Evolutionary conservation across 1,140 invertebrate genomes (phyloP).

Genomic region (Temnothorax curvispinosus): DNA sequence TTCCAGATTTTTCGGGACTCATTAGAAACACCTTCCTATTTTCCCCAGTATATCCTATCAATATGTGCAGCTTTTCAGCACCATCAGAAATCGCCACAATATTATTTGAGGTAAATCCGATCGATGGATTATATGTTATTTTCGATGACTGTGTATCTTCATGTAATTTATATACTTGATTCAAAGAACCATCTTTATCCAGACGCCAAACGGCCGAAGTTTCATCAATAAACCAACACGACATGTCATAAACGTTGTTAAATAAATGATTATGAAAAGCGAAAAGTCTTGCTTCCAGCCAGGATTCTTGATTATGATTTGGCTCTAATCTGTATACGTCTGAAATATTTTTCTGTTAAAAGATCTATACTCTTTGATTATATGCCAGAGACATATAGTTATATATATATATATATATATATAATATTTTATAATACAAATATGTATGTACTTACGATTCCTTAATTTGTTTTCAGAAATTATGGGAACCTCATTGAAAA

Average conservation of each 20-base stretch:
- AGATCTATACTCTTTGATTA: not conserved
- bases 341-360: constrained; percentile 67
- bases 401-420: not conserved
- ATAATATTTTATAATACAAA: constrained; percentile 1
- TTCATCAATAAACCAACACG: constrained; percentile 82
- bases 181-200: constrained; percentile 62
- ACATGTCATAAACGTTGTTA: constrained; percentile 80
- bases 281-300: constrained; percentile 81
- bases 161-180: constrained; percentile 69
- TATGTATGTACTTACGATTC: constrained; percentile 68
- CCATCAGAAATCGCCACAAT: constrained; percentile 78
- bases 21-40: constrained; percentile 64
- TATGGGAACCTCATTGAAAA: constrained; percentile 74
- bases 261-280: constrained; percentile 84
- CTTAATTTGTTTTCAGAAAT: constrained; percentile 71
- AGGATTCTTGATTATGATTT: constrained; percentile 78
- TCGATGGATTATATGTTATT: constrained; percentile 79
- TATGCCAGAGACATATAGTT: not conserved
- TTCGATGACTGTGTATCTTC: constrained; percentile 48
- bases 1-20: constrained; percentile 73
- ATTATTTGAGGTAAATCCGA: constrained; percentile 79
- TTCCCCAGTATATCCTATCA: constrained; percentile 64
- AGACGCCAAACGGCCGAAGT: constrained; percentile 78
- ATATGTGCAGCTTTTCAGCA: constrained; percentile 74
- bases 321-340: constrained; percentile 79